A percentile compares a stretch with the other conserved stretches of the same genome.
phyloP scores from a whole-genome alignment of 2,888 invertebrate species.

The Tyria jacobaeae region DNA sequence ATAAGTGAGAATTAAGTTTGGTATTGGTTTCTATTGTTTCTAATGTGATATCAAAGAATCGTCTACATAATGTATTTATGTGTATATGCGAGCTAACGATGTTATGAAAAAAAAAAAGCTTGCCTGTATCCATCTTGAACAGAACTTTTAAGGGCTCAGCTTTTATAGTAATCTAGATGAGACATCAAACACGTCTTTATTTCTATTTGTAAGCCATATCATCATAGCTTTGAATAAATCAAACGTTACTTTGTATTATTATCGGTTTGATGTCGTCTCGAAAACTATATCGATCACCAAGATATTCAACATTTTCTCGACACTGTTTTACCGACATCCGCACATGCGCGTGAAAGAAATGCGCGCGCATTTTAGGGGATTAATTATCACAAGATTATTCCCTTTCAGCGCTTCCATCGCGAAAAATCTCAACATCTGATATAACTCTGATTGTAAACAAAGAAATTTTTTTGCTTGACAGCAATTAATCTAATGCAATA shows the following conservation, averaged over 20 bases:
- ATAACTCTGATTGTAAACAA: neutral
- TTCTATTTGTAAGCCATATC: neutral
- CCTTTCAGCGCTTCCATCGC: conserved; percentile 55
- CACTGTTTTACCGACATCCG: conserved; percentile 51
- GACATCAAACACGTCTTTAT: neutral
- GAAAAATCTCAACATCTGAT: neutral
- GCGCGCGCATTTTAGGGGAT: conserved; percentile 65
- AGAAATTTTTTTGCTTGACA: neutral
- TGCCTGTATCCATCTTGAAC: conserved; percentile 44
- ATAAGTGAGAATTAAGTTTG: too few species aligned
- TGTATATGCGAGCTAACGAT: conserved; percentile 43
- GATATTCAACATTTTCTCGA: conserved; percentile 23
- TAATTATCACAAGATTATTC: conserved; percentile 23
- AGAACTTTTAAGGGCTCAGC: neutral
- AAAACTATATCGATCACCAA: conserved; percentile 31
- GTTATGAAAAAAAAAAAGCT: conserved; percentile 34
- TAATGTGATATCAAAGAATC: too few species aligned
- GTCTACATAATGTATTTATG: too few species aligned
- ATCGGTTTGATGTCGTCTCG: conserved; percentile 52
- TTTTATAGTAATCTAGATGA: neutral
- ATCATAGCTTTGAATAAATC: neutral
- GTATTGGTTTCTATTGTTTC: too few species aligned
- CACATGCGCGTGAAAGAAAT: conserved; percentile 31
- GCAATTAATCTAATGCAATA: neutral
- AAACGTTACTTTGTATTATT: conserved; percentile 11